Evolutionary conservation across 1,140 invertebrate species (phyloP).

Genomic region (Zaprionus ghesquierei): DNA sequence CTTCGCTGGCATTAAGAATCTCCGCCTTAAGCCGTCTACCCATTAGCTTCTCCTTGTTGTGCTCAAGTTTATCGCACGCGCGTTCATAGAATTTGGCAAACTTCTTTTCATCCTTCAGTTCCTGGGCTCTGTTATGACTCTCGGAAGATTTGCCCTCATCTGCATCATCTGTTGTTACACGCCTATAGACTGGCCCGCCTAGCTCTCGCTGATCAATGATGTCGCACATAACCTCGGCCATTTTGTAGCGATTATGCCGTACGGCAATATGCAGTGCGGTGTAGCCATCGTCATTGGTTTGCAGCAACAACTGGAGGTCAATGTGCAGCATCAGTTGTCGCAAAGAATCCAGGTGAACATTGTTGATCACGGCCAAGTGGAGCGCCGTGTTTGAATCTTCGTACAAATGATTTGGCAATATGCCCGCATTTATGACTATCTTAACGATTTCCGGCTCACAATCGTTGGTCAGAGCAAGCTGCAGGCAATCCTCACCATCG

Average conservation of each 20-base stretch:
- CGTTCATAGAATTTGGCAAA: slow-evolving; percentile 69
- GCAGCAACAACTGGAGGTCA: slow-evolving; percentile 59
- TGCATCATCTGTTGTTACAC: not conserved
- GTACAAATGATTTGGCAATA: slow-evolving; percentile 55
- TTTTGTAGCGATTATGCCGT: slow-evolving; percentile 58
- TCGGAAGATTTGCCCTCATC: not conserved
- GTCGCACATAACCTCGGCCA: slow-evolving; percentile 64
- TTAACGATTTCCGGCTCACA: slow-evolving; percentile 48
- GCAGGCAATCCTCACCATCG: slow-evolving; percentile 68
- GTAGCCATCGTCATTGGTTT: slow-evolving; percentile 73
- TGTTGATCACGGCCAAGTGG: slow-evolving; percentile 69
- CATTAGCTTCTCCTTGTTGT: slow-evolving; percentile 32
- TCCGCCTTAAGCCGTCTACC: slow-evolving; percentile 46
- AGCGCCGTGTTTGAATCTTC: slow-evolving; percentile 63
- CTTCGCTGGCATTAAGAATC: slow-evolving; percentile 56
- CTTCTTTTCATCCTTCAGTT: slow-evolving; percentile 30
- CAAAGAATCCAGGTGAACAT: slow-evolving; percentile 53
- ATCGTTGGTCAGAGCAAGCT: slow-evolving; percentile 60
- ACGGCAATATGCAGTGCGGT: slow-evolving; percentile 67
- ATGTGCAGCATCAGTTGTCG: slow-evolving; percentile 48
- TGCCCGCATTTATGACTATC: slow-evolving; percentile 36
- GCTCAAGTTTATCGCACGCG: slow-evolving; percentile 49
- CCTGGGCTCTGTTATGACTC: not conserved
- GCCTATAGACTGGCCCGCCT: slow-evolving; percentile 34
- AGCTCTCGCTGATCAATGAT: slow-evolving; percentile 57